These are phyloP conservation scores for Chloroceryle inda DNA, from an alignment of 2,797 vertebrate species.

Conservation along the genomic window DNA sequence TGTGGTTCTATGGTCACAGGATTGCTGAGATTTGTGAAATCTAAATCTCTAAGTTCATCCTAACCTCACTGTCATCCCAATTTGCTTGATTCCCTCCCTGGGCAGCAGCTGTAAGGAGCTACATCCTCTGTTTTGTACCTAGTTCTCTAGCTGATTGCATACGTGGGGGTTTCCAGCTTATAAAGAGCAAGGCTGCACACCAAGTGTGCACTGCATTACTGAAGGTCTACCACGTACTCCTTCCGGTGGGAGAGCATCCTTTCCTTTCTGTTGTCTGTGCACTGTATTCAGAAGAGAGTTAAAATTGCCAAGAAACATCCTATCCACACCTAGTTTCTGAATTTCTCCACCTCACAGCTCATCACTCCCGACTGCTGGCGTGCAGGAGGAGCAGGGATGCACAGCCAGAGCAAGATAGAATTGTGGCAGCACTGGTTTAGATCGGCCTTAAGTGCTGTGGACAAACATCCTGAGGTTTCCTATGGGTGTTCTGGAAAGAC, in stretches of 20 bases:
- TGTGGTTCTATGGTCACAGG: background rate
- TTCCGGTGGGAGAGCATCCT: background rate
- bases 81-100: background rate
- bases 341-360: background rate
- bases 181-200: background rate
- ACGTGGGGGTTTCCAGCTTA: background rate
- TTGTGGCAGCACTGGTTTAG: background rate
- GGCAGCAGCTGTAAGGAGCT: background rate
- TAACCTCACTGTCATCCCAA: background rate
- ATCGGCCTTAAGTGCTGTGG: background rate
- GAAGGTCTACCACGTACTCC: background rate
- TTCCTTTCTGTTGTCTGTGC: background rate
- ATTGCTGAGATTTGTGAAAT: background rate
- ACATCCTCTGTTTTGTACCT: background rate
- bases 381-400: background rate
- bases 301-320: background rate
- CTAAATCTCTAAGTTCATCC: background rate
- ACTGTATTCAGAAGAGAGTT: background rate
- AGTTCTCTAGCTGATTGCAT: background rate
- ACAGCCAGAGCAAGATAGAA: background rate
- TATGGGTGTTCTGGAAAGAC: background rate
- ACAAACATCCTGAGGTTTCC: background rate
- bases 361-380: background rate
- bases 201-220: background rate
- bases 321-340: background rate